Evolutionary conservation across 2,113 vertebrate species (phyloP).

Genomic region (Oryzias javanicus): DNA sequence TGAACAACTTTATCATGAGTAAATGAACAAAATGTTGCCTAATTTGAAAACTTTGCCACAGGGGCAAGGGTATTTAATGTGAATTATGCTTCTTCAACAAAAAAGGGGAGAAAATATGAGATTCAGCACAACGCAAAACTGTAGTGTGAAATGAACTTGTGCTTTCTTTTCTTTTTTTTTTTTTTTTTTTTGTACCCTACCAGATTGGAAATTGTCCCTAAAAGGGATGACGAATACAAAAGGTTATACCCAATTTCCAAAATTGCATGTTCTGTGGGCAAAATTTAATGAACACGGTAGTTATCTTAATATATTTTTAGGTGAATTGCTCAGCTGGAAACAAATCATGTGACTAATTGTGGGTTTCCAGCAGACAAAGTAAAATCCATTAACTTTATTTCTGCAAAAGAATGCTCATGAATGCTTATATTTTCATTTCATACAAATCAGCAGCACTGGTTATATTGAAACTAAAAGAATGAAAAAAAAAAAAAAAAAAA

Average conservation of each 20-base stretch:
- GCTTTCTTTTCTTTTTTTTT: slow-evolving; percentile 27
- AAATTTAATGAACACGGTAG: slow-evolving; percentile 24
- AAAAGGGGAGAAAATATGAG: not conserved
- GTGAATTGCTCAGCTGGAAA: slow-evolving; percentile 19
- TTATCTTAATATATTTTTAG: slow-evolving; percentile 17
- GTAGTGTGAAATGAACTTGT: slow-evolving; percentile 19
- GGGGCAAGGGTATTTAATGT: slow-evolving; percentile 54
- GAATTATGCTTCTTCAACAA: slow-evolving; percentile 54
- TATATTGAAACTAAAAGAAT: no score
- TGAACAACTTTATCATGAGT: slow-evolving; percentile 64
- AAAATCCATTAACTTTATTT: no score
- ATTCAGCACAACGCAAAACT: slow-evolving; percentile 43
- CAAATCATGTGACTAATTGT: not conserved
- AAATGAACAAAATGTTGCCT: slow-evolving; percentile 68
- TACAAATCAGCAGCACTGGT: no score
- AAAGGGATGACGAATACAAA: slow-evolving; percentile 44
- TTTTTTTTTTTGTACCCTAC: slow-evolving; percentile 17
- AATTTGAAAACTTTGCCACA: slow-evolving; percentile 67
- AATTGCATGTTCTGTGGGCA: slow-evolving; percentile 15
- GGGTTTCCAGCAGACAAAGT: no score
- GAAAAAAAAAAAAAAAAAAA: not conserved
- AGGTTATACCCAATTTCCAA: slow-evolving; percentile 10
- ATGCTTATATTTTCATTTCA: no score
- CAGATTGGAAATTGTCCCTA: slow-evolving; percentile 15
- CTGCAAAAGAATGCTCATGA: no score